Base-by-base conservation (phyloP, 2,797 vertebrate species). In the Spondyliosoma cantharus region DNA sequence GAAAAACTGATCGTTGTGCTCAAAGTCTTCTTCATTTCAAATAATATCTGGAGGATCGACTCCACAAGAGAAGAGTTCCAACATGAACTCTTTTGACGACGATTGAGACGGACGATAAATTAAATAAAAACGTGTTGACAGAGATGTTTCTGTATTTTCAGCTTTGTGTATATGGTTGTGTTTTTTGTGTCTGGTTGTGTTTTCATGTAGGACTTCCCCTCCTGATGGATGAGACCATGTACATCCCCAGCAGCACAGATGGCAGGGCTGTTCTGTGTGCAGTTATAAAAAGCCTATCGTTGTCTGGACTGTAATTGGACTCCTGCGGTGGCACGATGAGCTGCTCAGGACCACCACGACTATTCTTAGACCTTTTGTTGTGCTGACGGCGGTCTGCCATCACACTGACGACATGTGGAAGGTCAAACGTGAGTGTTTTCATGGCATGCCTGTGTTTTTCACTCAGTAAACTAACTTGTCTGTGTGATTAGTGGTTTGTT, bases 371-470 rank as follows among this genome's bases (percentile, higher is more conserved):
- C 0, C 76, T 20, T 77, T 81, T 74, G 82, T 88, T 76, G 29
- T 27, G 24, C 78, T 48, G 71, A 60, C 65, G 19, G 66, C 14
- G 24, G 46, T 24, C 68, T 25, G 32, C 29, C 49, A 46, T n/a
- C 60, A 15, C 43, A 16, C 76, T 54, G 42, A 57, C 68, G 70
- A 85, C 62, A 89, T 94, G 90, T 94, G 93, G 91, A 91, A 93
- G 85, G 90, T 94, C 76, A 94, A 92, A 76, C 91, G 94, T 95
- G 88, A 94, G 94, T 95, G 32, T 81, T 84, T 87, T 65, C 25
- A 22, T n/a, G 1, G 61, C 78, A 61, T 74, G 27, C 3, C 29
- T 49, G 63, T 49, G 63, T 61, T 72, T 78, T 73, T 63, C 24
- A 29, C 48, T 19, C 15, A 4, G 5, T 14, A 24, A 59, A 84